Conservation (phyloP, 2,888 invertebrate genomes). For the Coelinius sp. region DNA sequence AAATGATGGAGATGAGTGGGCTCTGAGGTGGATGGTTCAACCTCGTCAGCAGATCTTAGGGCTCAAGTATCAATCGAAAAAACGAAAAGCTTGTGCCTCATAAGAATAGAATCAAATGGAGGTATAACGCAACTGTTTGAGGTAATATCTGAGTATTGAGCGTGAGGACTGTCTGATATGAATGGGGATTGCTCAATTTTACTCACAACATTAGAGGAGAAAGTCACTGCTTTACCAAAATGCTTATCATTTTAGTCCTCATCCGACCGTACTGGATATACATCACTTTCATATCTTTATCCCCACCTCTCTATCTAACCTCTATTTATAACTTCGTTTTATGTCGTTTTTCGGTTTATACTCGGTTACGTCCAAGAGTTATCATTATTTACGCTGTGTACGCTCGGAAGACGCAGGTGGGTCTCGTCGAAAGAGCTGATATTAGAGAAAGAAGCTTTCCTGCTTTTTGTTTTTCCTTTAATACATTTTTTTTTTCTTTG, state of each 20-base stretch:
- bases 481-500: slow-evolving; percentile 18
- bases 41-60: slow-evolving; percentile 57
- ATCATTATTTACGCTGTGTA: slow-evolving; percentile 45
- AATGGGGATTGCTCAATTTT: slow-evolving; percentile 58
- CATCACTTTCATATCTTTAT: slow-evolving; percentile 27
- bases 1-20: slow-evolving; percentile 31
- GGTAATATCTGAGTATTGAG: slow-evolving; percentile 67
- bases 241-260: slow-evolving; percentile 43
- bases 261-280: slow-evolving; percentile 37
- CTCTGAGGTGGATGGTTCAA: slow-evolving; percentile 24
- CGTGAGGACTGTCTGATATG: slow-evolving; percentile 60
- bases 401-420: slow-evolving; percentile 31
- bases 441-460: slow-evolving; percentile 36
- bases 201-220: slow-evolving; percentile 33
- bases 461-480: neutral
- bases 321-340: slow-evolving; percentile 18
- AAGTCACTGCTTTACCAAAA: slow-evolving; percentile 35
- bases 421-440: slow-evolving; percentile 21
- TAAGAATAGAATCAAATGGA: slow-evolving; percentile 34
- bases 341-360: slow-evolving; percentile 19
- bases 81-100: slow-evolving; percentile 19
- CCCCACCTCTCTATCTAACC: neutral
- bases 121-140: slow-evolving; percentile 40
- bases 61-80: slow-evolving; percentile 29
- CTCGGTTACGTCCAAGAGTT: slow-evolving; percentile 24